phyloP scores from a whole-genome alignment of 2,113 vertebrate species.

The Miniopterus natalensis region DNA sequence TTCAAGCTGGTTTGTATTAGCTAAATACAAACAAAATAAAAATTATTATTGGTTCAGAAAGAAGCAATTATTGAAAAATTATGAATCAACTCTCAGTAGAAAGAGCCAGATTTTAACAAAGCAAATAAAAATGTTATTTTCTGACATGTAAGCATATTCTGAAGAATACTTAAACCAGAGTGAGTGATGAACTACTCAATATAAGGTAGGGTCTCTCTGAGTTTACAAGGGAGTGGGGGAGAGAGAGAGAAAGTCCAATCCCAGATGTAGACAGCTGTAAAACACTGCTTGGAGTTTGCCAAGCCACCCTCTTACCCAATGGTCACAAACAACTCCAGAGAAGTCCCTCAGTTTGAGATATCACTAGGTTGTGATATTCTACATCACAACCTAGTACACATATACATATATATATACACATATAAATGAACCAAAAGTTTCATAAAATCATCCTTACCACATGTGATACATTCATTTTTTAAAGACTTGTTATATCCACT shows the following conservation, averaged over 20 bases:
- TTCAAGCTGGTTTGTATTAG: not conserved
- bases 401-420: not conserved
- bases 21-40: constrained; percentile 53
- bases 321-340: not conserved
- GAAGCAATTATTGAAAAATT: not conserved
- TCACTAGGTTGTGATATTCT: not conserved
- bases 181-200: not conserved
- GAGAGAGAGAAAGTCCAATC: not conserved
- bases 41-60: not conserved
- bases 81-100: not conserved
- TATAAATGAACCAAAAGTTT: constrained; percentile 5
- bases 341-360: not conserved
- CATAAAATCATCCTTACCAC: not conserved
- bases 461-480: not conserved
- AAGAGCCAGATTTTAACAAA: constrained; percentile 33
- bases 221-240: not conserved
- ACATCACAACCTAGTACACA: not conserved
- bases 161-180: not conserved
- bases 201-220: not conserved
- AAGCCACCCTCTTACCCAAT: not conserved
- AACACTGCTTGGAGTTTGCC: not conserved
- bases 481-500: not conserved
- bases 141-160: not conserved
- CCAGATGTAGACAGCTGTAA: not conserved
- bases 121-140: constrained; percentile 29